These are phyloP conservation scores for Lagocephalus sceleratus DNA, from an alignment of 2,797 vertebrate genomes.

Conservation along the genomic window DNA sequence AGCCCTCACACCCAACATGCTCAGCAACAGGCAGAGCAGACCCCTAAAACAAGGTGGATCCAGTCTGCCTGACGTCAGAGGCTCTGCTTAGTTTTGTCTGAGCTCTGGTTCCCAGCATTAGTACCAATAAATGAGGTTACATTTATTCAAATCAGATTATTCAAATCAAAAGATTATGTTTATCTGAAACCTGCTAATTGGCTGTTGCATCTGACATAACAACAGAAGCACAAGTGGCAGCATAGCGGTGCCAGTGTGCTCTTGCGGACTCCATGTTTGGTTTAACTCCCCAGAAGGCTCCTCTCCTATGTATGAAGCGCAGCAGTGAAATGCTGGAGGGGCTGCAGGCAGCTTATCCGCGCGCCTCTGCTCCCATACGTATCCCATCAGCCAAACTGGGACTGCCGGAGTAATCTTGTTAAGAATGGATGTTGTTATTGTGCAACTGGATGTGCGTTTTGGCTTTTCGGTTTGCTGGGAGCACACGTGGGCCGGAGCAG, in stretches of 20 bases:
- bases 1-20: slow-evolving; percentile 27
- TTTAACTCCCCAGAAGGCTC: slow-evolving; percentile 53
- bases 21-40: slow-evolving; percentile 21
- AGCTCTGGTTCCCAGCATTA: slow-evolving; percentile 26
- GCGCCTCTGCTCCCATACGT: slow-evolving; percentile 51
- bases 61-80: slow-evolving; percentile 25
- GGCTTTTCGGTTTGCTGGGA: slow-evolving; percentile 59
- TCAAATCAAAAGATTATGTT: slow-evolving; percentile 74
- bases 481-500: slow-evolving; percentile 64
- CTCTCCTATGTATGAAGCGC: slow-evolving; percentile 58
- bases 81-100: slow-evolving; percentile 29
- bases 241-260: slow-evolving; percentile 42
- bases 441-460: slow-evolving; percentile 67
- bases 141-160: slow-evolving; percentile 73
- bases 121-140: slow-evolving; percentile 56
- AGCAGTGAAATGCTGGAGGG: slow-evolving; percentile 55
- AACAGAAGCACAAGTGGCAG: slow-evolving; percentile 34
- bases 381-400: slow-evolving; percentile 71
- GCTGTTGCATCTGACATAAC: slow-evolving; percentile 55
- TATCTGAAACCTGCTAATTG: slow-evolving; percentile 75
- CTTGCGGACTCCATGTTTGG: slow-evolving; percentile 56
- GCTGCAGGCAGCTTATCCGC: slow-evolving; percentile 65
- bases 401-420: slow-evolving; percentile 75
- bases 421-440: slow-evolving; percentile 76
- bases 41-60: slow-evolving; percentile 23